These are phyloP conservation scores for Cherax destructor DNA, from an alignment of 1,140 invertebrate species.

Conservation along the genomic window DNA sequence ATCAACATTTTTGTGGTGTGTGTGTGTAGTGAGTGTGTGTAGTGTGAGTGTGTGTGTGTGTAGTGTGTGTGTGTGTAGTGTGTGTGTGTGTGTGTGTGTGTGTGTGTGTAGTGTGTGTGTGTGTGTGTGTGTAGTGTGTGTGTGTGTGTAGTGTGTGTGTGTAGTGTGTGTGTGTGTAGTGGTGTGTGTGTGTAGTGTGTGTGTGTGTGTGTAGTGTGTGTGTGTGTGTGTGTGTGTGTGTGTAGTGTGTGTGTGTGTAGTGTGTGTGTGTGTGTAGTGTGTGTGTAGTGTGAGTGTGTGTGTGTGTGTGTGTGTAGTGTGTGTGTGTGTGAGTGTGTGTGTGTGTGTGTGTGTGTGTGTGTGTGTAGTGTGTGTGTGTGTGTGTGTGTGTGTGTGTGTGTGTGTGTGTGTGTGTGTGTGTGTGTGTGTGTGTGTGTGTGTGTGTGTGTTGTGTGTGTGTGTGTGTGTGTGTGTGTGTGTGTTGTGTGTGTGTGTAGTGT, in stretches of 20 bases:
- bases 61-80: slow-evolving; percentile 2
- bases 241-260: too few relatives aligned
- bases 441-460: background rate
- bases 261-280: too few relatives aligned
- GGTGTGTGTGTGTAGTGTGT: too few relatives aligned
- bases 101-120: slow-evolving; percentile 9
- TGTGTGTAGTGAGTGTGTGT: slow-evolving; percentile 1
- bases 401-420: slow-evolving; percentile 30
- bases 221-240: too few relatives aligned
- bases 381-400: slow-evolving; percentile 5
- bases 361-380: slow-evolving; percentile 19
- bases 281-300: too few relatives aligned
- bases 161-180: too few relatives aligned
- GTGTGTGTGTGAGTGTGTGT: too few relatives aligned
- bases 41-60: too few relatives aligned
- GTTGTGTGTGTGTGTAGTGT: too few relatives aligned
- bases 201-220: too few relatives aligned
- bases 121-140: slow-evolving; percentile 28
- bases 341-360: background rate
- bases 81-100: slow-evolving; percentile 28
- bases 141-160: slow-evolving; percentile 1
- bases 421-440: slow-evolving; percentile 24
- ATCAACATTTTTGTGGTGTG: background rate
- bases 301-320: too few relatives aligned
- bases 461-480: too few relatives aligned